A percentile compares a stretch with the other conserved stretches of the same genome.
These are phyloP conservation scores for Archocentrus centrarchus DNA, from an alignment of 2,113 vertebrate genomes.

Conservation along the genomic window DNA sequence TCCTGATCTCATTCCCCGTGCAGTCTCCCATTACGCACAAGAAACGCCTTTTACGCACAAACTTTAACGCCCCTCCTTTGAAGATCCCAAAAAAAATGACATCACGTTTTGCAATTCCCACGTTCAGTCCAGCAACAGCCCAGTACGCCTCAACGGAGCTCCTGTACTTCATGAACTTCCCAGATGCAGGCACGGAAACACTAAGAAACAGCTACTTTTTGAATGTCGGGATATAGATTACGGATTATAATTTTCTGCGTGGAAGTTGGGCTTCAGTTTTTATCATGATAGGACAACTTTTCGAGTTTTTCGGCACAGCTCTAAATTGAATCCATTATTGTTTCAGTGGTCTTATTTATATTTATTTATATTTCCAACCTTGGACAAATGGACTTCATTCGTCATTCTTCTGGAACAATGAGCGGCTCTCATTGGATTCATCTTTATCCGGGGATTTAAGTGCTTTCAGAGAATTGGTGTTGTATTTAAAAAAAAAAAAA, in stretches of 20 bases:
- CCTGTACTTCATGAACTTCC: constrained; percentile 28
- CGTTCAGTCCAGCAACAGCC: constrained; percentile 75
- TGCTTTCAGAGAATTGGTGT: not conserved
- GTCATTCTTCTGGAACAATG: constrained; percentile 65
- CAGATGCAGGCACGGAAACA: constrained; percentile 46
- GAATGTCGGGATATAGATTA: not conserved
- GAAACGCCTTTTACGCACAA: constrained; percentile 63
- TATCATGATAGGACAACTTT: constrained; percentile 34
- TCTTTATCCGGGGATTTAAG: constrained; percentile 52
- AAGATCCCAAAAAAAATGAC: constrained; percentile 78
- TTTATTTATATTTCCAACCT: constrained; percentile 3
- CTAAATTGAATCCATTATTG: not conserved
- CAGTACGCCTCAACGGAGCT: constrained; percentile 49
- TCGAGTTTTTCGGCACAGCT: constrained; percentile 12
- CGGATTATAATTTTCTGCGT: constrained; percentile 48
- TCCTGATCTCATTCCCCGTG: constrained; percentile 36
- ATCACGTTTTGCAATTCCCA: constrained; percentile 83
- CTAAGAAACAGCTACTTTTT: constrained; percentile 5
- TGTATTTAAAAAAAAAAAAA: constrained; percentile 6
- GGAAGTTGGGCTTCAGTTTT: constrained; percentile 31
- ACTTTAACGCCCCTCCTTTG: constrained; percentile 64
- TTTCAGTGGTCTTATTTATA: not conserved
- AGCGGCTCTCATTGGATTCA: constrained; percentile 43
- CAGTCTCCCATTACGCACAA: constrained; percentile 64
- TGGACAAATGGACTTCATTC: constrained; percentile 52